These are phyloP conservation scores for Protula sp. DNA, from an alignment of 2,888 invertebrate species.

Conservation along the genomic window DNA sequence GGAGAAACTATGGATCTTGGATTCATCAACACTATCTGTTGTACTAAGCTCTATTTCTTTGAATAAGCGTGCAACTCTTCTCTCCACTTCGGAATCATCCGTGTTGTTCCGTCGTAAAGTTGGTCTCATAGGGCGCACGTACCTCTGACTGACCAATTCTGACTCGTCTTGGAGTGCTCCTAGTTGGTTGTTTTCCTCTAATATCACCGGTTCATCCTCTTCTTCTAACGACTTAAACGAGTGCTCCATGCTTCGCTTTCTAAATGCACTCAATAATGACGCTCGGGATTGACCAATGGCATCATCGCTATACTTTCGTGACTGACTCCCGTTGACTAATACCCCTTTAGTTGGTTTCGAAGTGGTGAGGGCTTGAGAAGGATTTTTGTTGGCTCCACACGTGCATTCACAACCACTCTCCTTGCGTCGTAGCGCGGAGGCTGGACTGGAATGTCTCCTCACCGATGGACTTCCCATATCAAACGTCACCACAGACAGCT, in stretches of 20 bases:
- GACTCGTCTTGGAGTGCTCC: neutral
- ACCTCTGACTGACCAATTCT: neutral
- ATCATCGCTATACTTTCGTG: neutral
- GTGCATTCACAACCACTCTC: conserved; percentile 13
- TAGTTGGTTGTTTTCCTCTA: neutral
- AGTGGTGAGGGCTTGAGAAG: neutral
- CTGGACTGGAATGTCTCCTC: conserved; percentile 24
- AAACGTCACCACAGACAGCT: conserved; percentile 22
- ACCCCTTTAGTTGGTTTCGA: too few species aligned
- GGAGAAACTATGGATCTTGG: conserved; percentile 14
- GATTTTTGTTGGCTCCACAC: neutral
- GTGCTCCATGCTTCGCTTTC: neutral
- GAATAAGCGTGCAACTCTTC: conserved; percentile 21
- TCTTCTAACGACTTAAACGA: neutral
- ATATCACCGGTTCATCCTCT: neutral
- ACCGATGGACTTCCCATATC: conserved; percentile 18
- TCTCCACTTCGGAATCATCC: conserved; percentile 26
- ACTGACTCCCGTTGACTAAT: neutral
- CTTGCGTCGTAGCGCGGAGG: conserved; percentile 12
- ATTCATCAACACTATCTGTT: conserved; percentile 27
- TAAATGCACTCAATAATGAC: neutral
- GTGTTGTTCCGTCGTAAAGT: conserved; percentile 22
- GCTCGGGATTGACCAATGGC: neutral
- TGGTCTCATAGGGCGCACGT: conserved; percentile 7
- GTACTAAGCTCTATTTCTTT: conserved; percentile 23